phyloP scores from a whole-genome alignment of 2,888 invertebrate species.

The Stegophylla sp. region DNA sequence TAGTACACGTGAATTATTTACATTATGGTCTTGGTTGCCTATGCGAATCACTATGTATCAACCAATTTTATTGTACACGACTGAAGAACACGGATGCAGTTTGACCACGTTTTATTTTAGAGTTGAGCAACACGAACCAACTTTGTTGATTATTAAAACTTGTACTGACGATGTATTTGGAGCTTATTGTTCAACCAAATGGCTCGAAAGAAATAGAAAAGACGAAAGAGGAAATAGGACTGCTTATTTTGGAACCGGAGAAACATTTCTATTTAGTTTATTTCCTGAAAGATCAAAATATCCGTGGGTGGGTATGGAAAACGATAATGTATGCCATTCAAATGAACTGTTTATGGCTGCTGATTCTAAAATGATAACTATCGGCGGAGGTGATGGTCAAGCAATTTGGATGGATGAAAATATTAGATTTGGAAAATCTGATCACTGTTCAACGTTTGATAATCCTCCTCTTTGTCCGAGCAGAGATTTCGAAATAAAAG shows the following conservation, averaged over 20 bases:
- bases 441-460: slow-evolving; percentile 93
- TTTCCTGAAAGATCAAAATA: slow-evolving; percentile 90
- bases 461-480: slow-evolving; percentile 90
- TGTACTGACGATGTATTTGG: slow-evolving; percentile 96
- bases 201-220: slow-evolving; percentile 89
- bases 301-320: slow-evolving; percentile 90
- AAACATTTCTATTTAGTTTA: slow-evolving; percentile 91
- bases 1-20: slow-evolving; percentile 91
- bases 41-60: slow-evolving; percentile 95
- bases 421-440: slow-evolving; percentile 91
- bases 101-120: slow-evolving; percentile 91
- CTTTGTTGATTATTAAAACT: slow-evolving; percentile 93
- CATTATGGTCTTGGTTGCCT: slow-evolving; percentile 96
- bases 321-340: slow-evolving; percentile 75
- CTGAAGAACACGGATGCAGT: slow-evolving; percentile 96
- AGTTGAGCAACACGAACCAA: slow-evolving; percentile 92
- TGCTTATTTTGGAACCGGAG: slow-evolving; percentile 96
- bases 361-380: slow-evolving; percentile 91
- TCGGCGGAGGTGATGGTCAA: slow-evolving; percentile 95
- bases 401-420: slow-evolving; percentile 97
- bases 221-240: slow-evolving; percentile 88
- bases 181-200: slow-evolving; percentile 92
- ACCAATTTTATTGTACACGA: slow-evolving; percentile 91
- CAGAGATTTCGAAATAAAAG: slow-evolving; percentile 91
- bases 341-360: slow-evolving; percentile 96